Evolutionary conservation across 2,797 vertebrate species (phyloP).

Genomic region (Gastrophryne carolinensis): DNA sequence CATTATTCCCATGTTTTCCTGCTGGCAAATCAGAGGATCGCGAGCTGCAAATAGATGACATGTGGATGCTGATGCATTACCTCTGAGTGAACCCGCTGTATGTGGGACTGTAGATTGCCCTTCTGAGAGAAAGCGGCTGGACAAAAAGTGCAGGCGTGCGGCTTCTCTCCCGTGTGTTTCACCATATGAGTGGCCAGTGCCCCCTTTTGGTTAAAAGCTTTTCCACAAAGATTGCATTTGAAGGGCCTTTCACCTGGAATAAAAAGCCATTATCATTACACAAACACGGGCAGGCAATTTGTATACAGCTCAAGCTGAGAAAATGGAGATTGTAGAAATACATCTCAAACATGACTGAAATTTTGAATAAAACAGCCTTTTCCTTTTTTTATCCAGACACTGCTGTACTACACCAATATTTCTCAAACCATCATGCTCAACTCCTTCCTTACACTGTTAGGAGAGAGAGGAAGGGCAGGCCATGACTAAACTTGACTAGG

Average conservation of each 20-base stretch:
- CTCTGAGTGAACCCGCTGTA: constrained; percentile 97
- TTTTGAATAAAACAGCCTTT: too few species aligned
- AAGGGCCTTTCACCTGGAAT: constrained; percentile 89
- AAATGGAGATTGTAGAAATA: too few species aligned
- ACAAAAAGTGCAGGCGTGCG: constrained; percentile 93
- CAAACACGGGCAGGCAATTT: neutral
- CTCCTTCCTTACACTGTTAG: too few species aligned
- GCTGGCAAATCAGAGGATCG: neutral
- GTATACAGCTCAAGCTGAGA: neutral
- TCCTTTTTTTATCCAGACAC: too few species aligned
- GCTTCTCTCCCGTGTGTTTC: constrained; percentile 95
- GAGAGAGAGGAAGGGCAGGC: too few species aligned
- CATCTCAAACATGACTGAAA: too few species aligned
- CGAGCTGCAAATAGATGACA: constrained; percentile 2
- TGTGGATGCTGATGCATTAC: constrained; percentile 64
- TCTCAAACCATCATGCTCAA: too few species aligned
- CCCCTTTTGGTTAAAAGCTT: constrained; percentile 99
- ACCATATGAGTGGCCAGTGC: constrained; percentile 98
- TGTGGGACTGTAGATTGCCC: constrained; percentile 95
- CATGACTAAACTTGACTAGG: too few species aligned
- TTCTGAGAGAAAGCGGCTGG: constrained; percentile 97
- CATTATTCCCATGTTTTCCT: constrained; percentile 32
- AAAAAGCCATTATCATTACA: neutral
- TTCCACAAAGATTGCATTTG: constrained; percentile 89
- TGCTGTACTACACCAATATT: too few species aligned